phyloP scores from a whole-genome alignment of 2,797 vertebrate genomes.

The Dermochelys coriacea region DNA sequence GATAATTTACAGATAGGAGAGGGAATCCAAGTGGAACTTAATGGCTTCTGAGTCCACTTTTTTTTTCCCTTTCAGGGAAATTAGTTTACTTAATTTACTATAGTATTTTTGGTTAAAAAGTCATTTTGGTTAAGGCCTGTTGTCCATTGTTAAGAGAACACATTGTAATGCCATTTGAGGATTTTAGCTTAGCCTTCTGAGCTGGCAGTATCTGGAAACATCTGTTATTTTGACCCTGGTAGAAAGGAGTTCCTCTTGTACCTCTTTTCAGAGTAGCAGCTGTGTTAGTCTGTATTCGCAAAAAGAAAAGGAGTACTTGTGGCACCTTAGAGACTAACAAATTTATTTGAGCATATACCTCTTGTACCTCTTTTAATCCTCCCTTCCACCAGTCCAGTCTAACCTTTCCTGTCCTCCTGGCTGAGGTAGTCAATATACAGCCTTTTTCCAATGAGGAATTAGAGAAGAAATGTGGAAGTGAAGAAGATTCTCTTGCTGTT shows the following conservation, averaged over 20 bases:
- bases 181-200: background rate
- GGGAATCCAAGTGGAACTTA: background rate
- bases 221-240: background rate
- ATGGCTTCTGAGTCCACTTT: background rate
- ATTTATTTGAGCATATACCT: too few species aligned
- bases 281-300: too few species aligned
- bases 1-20: background rate
- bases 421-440: background rate
- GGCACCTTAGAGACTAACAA: too few species aligned
- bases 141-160: background rate
- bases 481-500: background rate
- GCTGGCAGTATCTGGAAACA: background rate
- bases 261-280: too few species aligned
- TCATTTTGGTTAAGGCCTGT: background rate
- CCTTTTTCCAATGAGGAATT: background rate
- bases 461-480: background rate
- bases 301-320: too few species aligned
- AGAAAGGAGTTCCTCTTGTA: background rate
- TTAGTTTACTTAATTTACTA: background rate
- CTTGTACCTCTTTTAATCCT: background rate
- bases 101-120: background rate
- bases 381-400: background rate
- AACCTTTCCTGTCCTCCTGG: background rate
- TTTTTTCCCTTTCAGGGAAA: background rate
- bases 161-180: rapidly evolving